A percentile compares a stretch with the other conserved stretches of the same genome.
Conservation (phyloP, 2,888 invertebrate species). For the Drosophila robusta region DNA sequence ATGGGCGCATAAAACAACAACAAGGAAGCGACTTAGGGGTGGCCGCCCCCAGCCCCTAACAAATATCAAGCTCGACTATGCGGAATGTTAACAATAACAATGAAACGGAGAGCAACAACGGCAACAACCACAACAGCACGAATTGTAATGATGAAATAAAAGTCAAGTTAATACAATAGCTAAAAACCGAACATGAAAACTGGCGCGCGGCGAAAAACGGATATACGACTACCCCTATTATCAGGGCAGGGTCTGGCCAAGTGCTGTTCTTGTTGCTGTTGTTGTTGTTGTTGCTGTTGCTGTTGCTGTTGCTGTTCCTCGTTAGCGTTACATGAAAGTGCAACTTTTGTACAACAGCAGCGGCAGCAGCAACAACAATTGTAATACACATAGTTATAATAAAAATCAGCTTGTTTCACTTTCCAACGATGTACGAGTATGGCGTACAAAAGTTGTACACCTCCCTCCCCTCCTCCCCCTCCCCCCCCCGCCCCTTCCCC, state of each 20-base stretch:
- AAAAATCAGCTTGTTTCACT: constrained; percentile 74
- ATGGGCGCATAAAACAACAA: constrained; percentile 34
- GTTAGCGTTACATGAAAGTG: constrained; percentile 76
- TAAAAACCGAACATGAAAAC: constrained; percentile 68
- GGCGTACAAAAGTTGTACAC: constrained; percentile 33
- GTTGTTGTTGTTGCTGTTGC: constrained; percentile 19
- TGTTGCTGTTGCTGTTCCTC: constrained; percentile 51
- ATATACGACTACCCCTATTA: constrained; percentile 72
- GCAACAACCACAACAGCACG: constrained; percentile 17
- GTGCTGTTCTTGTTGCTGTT: constrained; percentile 21
- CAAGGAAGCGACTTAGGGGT: constrained; percentile 22
- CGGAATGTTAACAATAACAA: constrained; percentile 75
- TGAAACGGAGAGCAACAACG: constrained; percentile 45
- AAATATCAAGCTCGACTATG: constrained; percentile 53
- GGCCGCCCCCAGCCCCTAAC: constrained; percentile 3
- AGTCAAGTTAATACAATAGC: constrained; percentile 78
- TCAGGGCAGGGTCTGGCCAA: constrained; percentile 42
- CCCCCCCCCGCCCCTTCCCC: not conserved
- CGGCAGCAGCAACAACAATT: constrained; percentile 55
- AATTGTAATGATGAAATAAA: constrained; percentile 78
- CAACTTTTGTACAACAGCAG: constrained; percentile 68
- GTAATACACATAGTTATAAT: constrained; percentile 67
- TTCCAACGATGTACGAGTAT: constrained; percentile 39
- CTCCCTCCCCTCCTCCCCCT: too few species aligned
- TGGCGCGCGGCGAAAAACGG: constrained; percentile 53